Base-by-base conservation (phyloP, 2,888 invertebrate species). In the Meteorus cinctellus region DNA sequence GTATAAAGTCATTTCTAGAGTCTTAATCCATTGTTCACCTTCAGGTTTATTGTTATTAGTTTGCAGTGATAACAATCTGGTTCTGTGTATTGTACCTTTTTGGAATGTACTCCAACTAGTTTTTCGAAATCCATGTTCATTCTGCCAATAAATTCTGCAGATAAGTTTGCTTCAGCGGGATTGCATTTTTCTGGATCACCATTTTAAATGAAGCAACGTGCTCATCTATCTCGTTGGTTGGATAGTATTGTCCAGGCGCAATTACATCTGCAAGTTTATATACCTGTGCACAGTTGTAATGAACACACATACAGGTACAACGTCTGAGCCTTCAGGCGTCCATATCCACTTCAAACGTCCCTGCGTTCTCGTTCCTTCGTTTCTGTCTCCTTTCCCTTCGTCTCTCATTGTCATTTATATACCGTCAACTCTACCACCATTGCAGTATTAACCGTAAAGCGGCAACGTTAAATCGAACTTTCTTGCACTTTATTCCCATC, bases 201-300 rank as follows among this genome's bases (percentile, higher is more conserved):
- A 48, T 60, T 51, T 24, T 5, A 45, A 51, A 48, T 24, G 27
- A 29, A 41, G 29, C 27, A 48, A 62, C 62, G 14, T 62, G 29
- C 62, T 62, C 65, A 59, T 77, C 65, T 45, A 62, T 69, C 51
- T 48, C 59, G 62, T 19, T 36, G 29, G 59, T 27, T 51, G 29
- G 66, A 63, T 73, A 78, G 72, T 74, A 74, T 74, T 74, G 34
- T 65, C 74, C 72, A 75, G 63, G 76, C 71, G 74, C 78, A 78
- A 79, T 79, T 78, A 76, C 71, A 68, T 41, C 66, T 60, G 31
- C 24, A 14, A 65, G 27, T 63, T 62, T 24, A 55, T 65, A 51
- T 63, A 51, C 16, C 71, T 59, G 24, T 62, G 45, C 48, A 55
- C 4, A 55, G 8, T 4, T 55, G n/a, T 24, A 55, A n/a, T 4